These are phyloP conservation scores for Trachymyrmex septentrionalis DNA, from an alignment of 1,140 invertebrate genomes.

Conservation along the genomic window DNA sequence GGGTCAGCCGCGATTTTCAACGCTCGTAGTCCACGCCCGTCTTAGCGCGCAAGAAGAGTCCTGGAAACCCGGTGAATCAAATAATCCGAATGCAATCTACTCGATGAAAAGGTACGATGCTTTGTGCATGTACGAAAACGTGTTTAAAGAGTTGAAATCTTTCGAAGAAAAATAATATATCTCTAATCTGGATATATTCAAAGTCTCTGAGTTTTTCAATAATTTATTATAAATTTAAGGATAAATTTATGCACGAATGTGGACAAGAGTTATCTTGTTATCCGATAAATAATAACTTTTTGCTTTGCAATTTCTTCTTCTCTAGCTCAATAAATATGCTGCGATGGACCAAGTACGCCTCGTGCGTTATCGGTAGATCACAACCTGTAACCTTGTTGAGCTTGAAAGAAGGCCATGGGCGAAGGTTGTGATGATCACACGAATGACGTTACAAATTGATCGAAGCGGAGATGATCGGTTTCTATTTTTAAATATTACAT, in stretches of 20 bases:
- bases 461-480: background rate
- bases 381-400: conserved; percentile 7
- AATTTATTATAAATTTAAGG: background rate
- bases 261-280: background rate
- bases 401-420: conserved; percentile 43
- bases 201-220: background rate
- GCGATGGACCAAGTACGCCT: background rate
- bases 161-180: background rate
- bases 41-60: conserved; percentile 32
- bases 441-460: conserved; percentile 36
- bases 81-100: background rate
- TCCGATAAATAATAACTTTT: background rate
- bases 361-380: conserved; percentile 18
- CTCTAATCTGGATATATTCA: background rate
- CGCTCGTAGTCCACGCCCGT: conserved; percentile 65
- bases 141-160: background rate
- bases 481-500: conserved; percentile 2
- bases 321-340: background rate
- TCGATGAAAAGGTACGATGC: background rate
- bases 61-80: conserved; percentile 20
- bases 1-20: conserved; percentile 66
- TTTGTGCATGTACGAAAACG: background rate
- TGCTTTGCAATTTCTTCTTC: background rate
- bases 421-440: conserved; percentile 46
- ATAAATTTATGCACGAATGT: conserved; percentile 31